Conservation (phyloP, 2,888 invertebrate genomes). For the Dryadula phaetusa region DNA sequence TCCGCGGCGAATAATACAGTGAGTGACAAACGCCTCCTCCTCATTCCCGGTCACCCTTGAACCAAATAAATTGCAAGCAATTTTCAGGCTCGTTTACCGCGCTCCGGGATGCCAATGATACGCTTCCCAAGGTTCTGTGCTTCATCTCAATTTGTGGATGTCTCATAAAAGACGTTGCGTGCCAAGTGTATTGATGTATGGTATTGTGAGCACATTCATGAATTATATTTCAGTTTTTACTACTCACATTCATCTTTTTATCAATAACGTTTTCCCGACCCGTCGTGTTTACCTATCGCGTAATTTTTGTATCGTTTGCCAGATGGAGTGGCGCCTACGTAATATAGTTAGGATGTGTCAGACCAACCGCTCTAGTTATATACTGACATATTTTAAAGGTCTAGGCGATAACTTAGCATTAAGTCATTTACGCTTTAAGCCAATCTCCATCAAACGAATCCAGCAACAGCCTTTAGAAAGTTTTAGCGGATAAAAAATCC, state of each 20-base stretch:
- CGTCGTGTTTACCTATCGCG: conserved; percentile 10
- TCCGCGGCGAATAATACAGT: conserved; percentile 73
- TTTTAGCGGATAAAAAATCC: no score
- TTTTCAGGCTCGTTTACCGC: conserved; percentile 78
- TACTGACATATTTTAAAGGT: not conserved
- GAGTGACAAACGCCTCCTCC: conserved; percentile 76
- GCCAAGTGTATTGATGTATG: conserved; percentile 33
- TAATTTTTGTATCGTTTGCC: not conserved
- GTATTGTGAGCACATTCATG: conserved; percentile 1
- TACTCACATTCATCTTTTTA: not conserved
- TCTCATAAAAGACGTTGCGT: conserved; percentile 37
- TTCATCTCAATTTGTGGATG: conserved; percentile 47
- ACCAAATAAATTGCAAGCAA: conserved; percentile 78
- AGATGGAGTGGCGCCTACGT: not conserved
- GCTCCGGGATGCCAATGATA: conserved; percentile 67
- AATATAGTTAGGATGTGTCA: not conserved
- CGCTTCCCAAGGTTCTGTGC: conserved; percentile 49
- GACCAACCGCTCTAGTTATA: not conserved
- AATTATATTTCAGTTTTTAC: conserved; percentile 3
- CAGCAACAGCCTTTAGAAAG: no score
- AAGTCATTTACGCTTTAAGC: no score
- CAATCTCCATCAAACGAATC: no score
- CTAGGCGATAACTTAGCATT: no score
- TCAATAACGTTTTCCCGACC: conserved; percentile 9
- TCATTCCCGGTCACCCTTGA: conserved; percentile 78